phyloP scores from a whole-genome alignment of 23 tunicate genomes.

The Ascidia mentula region DNA sequence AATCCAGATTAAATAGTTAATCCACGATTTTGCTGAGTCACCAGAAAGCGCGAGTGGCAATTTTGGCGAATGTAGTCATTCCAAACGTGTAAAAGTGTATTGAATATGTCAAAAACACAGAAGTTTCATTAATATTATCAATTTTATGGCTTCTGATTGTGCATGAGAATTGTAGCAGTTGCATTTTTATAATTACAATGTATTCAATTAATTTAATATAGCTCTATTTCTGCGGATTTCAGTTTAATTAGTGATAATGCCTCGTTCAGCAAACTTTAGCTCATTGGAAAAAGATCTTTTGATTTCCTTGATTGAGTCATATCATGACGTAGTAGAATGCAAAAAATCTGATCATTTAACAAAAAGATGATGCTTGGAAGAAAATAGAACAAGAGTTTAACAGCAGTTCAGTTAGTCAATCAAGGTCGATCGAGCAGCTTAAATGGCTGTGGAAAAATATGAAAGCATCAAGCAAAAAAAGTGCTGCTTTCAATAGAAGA shows the following conservation, averaged over 20 bases:
- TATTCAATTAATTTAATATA: too few relatives aligned
- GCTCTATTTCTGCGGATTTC: too few relatives aligned
- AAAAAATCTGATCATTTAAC: neutral
- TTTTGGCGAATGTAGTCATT: neutral
- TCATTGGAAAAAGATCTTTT: neutral
- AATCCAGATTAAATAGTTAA: too few relatives aligned
- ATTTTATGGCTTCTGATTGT: too few relatives aligned
- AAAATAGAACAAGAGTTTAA: neutral
- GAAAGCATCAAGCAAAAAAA: neutral
- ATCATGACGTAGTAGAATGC: neutral
- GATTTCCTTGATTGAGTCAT: neutral
- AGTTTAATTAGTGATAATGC: neutral
- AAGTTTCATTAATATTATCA: too few relatives aligned
- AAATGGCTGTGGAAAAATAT: neutral
- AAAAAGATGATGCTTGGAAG: neutral
- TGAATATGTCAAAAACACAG: too few relatives aligned
- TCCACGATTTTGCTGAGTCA: slow-evolving; percentile 1
- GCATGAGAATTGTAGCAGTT: too few relatives aligned
- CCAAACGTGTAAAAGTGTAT: neutral
- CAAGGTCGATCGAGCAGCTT: neutral
- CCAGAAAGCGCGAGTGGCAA: neutral
- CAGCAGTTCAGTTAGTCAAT: neutral
- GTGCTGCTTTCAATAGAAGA: neutral
- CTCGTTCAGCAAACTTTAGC: neutral
- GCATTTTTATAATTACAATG: too few relatives aligned